phyloP scores from a whole-genome alignment of 2,797 vertebrate species.

The Micromesistius poutassou region DNA sequence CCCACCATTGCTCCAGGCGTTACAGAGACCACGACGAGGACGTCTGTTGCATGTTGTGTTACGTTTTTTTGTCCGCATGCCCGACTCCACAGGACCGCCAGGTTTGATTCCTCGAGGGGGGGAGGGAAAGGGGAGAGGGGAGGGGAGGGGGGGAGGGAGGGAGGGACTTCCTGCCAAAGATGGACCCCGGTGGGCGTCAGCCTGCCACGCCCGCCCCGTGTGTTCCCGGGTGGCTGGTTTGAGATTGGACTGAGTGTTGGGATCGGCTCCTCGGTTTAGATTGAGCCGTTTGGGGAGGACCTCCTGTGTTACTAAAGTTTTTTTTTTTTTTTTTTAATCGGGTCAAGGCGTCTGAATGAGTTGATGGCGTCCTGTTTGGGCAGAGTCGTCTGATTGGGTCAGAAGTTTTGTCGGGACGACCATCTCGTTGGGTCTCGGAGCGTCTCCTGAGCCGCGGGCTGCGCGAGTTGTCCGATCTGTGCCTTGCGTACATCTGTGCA shows the following conservation, averaged over 20 bases:
- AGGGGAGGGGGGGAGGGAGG: constrained; percentile 57
- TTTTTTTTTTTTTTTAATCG: not conserved
- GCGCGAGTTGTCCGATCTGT: too few species aligned
- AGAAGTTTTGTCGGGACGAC: not conserved
- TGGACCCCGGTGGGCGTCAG: constrained; percentile 56
- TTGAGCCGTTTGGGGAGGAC: not conserved
- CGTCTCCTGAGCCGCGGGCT: too few species aligned
- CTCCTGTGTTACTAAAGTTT: not conserved
- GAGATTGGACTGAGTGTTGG: not conserved
- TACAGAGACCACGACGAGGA: constrained; percentile 57
- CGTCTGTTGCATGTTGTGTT: constrained; percentile 51
- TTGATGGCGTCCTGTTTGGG: too few species aligned
- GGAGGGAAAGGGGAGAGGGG: constrained; percentile 56
- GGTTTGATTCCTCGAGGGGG: constrained; percentile 28
- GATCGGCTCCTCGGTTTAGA: not conserved
- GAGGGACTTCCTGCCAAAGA: constrained; percentile 70
- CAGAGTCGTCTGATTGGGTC: too few species aligned
- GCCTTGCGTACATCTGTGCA: not conserved
- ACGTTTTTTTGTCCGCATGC: constrained; percentile 23
- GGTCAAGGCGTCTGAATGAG: not conserved
- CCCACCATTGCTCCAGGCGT: constrained; percentile 67
- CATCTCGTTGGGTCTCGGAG: not conserved
- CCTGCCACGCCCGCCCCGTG: constrained; percentile 18
- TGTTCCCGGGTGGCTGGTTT: not conserved
- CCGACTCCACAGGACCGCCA: not conserved